phyloP scores from a whole-genome alignment of 2,888 invertebrate genomes.

The Pseudanteris insignis region DNA sequence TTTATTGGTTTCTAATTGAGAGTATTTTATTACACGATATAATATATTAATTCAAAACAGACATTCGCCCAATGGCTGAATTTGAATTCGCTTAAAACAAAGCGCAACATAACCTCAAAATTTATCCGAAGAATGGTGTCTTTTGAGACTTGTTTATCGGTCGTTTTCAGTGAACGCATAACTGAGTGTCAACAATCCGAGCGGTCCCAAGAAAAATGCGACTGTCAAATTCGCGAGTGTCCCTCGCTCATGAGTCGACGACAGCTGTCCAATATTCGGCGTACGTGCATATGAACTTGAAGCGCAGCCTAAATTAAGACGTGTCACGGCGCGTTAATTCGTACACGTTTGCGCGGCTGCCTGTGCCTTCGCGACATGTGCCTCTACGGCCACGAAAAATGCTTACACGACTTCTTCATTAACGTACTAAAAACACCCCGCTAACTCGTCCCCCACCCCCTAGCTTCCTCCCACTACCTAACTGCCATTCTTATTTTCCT shows the following conservation, averaged over 20 bases:
- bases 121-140: too few relatives aligned
- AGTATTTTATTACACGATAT: too few relatives aligned
- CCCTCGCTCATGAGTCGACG: conserved; percentile 36
- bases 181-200: too few relatives aligned
- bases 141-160: too few relatives aligned
- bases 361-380: conserved; percentile 38
- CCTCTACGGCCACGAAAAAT: conserved; percentile 46
- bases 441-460: conserved; percentile 42
- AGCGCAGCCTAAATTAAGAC: conserved; percentile 56
- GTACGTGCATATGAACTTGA: conserved; percentile 35
- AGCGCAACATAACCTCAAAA: too few relatives aligned
- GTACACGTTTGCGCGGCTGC: conserved; percentile 41
- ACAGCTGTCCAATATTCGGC: conserved; percentile 44
- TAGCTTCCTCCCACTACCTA: conserved; percentile 4
- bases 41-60: too few relatives aligned
- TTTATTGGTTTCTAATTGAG: too few relatives aligned
- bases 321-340: conserved; percentile 54
- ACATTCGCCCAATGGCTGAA: too few relatives aligned
- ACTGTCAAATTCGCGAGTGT: conserved; percentile 7
- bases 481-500: not conserved
- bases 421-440: conserved; percentile 50
- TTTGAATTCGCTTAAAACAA: too few relatives aligned
- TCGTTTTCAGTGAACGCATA: too few relatives aligned
- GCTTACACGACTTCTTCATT: conserved; percentile 54
- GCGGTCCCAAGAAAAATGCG: too few relatives aligned